These are phyloP conservation scores for Plestiodon gilberti DNA, from an alignment of 2,113 vertebrate genomes.

Conservation along the genomic window DNA sequence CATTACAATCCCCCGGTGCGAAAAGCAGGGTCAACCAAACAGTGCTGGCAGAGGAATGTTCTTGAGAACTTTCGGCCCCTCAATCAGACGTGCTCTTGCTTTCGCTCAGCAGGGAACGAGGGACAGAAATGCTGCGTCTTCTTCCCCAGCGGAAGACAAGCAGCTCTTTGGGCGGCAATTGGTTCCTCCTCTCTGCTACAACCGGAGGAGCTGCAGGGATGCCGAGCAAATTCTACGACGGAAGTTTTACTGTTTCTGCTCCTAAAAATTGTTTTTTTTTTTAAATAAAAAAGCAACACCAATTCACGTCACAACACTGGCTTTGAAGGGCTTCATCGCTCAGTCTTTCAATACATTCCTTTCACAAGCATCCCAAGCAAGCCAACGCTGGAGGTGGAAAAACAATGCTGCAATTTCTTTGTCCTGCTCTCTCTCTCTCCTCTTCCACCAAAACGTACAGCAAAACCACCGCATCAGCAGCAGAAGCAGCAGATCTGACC, in stretches of 20 bases:
- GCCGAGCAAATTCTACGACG: slow-evolving; percentile 36
- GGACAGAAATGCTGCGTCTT: slow-evolving; percentile 19
- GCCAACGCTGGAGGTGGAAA: too few species aligned
- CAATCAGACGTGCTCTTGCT: slow-evolving; percentile 32
- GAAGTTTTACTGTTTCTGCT: too few species aligned
- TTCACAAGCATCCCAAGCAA: neutral
- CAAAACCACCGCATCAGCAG: neutral
- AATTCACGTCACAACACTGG: too few species aligned
- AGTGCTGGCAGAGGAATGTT: slow-evolving; percentile 14
- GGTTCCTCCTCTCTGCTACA: slow-evolving; percentile 4
- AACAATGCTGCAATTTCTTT: too few species aligned
- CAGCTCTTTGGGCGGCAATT: neutral
- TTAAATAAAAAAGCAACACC: neutral
- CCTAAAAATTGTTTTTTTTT: neutral
- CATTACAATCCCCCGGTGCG: slow-evolving; percentile 21
- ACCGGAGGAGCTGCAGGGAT: slow-evolving; percentile 30
- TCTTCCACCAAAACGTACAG: neutral
- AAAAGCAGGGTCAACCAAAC: slow-evolving; percentile 36
- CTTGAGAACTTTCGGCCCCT: slow-evolving; percentile 29
- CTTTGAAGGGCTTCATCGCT: too few species aligned
- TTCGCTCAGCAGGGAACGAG: neutral
- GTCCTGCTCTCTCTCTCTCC: too few species aligned
- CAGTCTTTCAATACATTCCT: neutral
- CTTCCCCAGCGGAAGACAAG: rapidly evolving
- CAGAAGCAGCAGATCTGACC: neutral